Percentiles rank a stretch among this genome's conserved stretches.
phyloP scores from a whole-genome alignment of 2,113 vertebrate species.

The Gila orcuttii region DNA sequence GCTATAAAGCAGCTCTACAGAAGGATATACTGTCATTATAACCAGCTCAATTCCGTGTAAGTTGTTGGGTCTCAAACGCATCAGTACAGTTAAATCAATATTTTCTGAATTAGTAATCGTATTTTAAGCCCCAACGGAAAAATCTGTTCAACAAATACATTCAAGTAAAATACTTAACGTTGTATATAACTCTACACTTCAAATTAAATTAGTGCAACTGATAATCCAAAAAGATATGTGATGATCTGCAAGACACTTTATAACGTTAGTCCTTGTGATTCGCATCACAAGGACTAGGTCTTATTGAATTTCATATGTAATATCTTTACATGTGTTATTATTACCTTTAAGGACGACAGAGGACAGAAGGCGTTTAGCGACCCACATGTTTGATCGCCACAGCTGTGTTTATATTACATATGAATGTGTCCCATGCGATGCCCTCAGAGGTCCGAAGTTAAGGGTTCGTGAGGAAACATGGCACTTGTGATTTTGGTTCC shows the following conservation, averaged over 20 bases:
- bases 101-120: background rate
- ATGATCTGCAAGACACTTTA: background rate
- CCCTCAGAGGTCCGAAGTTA: background rate
- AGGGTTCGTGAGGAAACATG: slow-evolving; percentile 32
- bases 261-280: background rate
- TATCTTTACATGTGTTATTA: background rate
- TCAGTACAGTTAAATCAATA: background rate
- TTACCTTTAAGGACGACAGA: slow-evolving; percentile 66
- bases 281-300: background rate
- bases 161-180: background rate
- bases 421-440: background rate
- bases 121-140: background rate
- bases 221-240: background rate
- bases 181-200: background rate
- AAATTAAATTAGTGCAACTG: background rate
- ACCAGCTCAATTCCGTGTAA: background rate
- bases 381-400: slow-evolving; percentile 66
- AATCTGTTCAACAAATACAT: background rate
- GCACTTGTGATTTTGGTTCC: slow-evolving; percentile 23
- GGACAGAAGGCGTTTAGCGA: slow-evolving; percentile 62
- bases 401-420: background rate
- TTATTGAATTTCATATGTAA: background rate
- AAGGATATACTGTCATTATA: background rate
- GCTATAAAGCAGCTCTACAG: background rate
- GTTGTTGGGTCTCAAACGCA: background rate